Conservation (phyloP, 2,888 invertebrate species). For the Prosapia bicincta region DNA sequence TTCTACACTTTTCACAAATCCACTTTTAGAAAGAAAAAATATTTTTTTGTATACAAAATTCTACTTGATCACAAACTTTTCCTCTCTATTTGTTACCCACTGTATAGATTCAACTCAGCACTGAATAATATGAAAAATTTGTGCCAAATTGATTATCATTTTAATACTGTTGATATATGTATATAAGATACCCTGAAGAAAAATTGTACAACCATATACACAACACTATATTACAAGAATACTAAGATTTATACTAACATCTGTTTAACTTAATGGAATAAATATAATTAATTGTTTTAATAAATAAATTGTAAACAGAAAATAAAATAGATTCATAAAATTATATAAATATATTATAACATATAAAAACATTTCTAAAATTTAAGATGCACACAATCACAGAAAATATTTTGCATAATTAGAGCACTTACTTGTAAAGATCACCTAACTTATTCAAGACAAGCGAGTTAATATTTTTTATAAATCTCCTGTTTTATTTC, state of each 20-base stretch:
- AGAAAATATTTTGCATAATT: background rate
- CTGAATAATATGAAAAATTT: background rate
- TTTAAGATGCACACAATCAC: background rate
- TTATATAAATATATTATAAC: no score
- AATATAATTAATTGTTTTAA: no score
- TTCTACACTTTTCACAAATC: background rate
- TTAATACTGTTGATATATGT: background rate
- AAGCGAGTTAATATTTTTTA: background rate
- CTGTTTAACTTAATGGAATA: no score
- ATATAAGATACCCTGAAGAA: background rate
- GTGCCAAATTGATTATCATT: background rate
- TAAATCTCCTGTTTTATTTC: no score
- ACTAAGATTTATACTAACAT: background rate
- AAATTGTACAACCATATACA: constrained; percentile 1
- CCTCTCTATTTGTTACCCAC: background rate
- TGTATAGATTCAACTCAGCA: background rate
- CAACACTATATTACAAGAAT: background rate
- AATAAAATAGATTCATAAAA: no score
- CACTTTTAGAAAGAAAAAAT: background rate
- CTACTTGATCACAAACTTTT: background rate
- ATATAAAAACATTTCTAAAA: no score
- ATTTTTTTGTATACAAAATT: background rate
- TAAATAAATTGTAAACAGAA: no score
- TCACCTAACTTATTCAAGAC: background rate
- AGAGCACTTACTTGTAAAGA: background rate